phyloP scores from a whole-genome alignment of 2,113 vertebrate genomes.

The Brachypodius melanocephalos region DNA sequence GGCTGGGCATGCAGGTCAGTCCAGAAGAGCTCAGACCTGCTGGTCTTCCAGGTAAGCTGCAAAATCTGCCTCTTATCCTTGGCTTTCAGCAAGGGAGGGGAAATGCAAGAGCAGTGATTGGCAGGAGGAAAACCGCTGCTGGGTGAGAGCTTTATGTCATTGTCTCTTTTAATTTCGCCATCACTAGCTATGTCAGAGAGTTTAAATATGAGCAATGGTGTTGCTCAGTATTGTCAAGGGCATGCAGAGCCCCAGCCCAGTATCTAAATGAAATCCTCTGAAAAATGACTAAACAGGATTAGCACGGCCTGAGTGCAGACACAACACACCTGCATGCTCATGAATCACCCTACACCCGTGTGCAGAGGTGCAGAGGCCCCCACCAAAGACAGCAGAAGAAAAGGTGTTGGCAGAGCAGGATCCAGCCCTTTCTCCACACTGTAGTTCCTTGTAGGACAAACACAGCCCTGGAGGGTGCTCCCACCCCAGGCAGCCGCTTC shows the following conservation, averaged over 20 bases:
- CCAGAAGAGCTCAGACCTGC: not conserved
- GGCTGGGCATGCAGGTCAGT: not conserved
- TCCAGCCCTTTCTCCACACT: not conserved
- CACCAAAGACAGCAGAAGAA: not conserved
- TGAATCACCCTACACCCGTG: not conserved
- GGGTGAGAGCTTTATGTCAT: conserved; percentile 28
- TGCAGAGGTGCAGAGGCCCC: not conserved
- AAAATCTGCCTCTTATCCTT: not conserved
- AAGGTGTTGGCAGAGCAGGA: not conserved
- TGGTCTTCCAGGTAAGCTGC: not conserved
- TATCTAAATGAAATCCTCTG: conserved; percentile 55
- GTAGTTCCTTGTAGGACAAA: accelerated
- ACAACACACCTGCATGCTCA: not conserved
- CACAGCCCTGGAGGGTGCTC: not conserved
- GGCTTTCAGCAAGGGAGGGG: not conserved
- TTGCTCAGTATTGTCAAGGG: conserved; percentile 31
- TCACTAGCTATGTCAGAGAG: conserved; percentile 42
- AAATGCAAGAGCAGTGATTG: not conserved
- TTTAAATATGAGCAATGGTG: conserved; percentile 52
- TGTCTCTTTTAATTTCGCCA: conserved; percentile 51
- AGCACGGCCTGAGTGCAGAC: not conserved
- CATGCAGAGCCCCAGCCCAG: not conserved
- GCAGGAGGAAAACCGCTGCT: not conserved
- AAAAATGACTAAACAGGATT: conserved; percentile 46
- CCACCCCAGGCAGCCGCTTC: not conserved